Base-by-base conservation (phyloP, 1,140 invertebrate species). In the Kradibia gibbosae region DNA sequence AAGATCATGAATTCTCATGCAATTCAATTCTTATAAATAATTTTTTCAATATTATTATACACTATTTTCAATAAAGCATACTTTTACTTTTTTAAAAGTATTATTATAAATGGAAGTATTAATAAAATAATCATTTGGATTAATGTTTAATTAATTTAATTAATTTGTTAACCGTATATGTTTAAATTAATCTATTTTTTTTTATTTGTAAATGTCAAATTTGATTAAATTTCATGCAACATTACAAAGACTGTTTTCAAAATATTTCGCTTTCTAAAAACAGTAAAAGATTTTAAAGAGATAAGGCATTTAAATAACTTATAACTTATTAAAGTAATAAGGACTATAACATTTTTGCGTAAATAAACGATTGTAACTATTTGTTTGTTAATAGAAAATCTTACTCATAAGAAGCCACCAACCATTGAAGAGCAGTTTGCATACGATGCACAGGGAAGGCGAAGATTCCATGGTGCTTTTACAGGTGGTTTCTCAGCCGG, bases 401-500 rank as follows among this genome's bases (percentile, higher is more conserved):
- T 96, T 60, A 94, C 96, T 4, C 92, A 94, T 62, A 98, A 97
- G 87, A 96, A 96, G 84, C 95, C 97, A 17, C 93, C 95, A 36
- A 91, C 93, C n/a, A 91, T 98, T 70, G 95, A 97, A 90, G 97
- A 99, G 86, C 97, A 99, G 90, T 94, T 96, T 86, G 98, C 96
- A 0, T 95, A 94, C 72, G 99, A 99, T 91, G 95, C 95, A 71
- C 94, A 97, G 90, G 98, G 98, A 1, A 92, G 97, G 85, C 92
- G 97, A 39, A 91, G 99, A 85, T 99, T 99, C 91, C 99, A 99
- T 92, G 99, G 99, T 53, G 99, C 99, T 0, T 99, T 99, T 89
- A 99, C 98, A 10, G 99, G 99, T 3, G 99, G 99, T 5, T 99
- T 99, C 88, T 98, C 98, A 62, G 99, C 99, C 42, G 99, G 99